Conservation (phyloP, 2,797 vertebrate genomes). For the Vespertilio murinus region DNA sequence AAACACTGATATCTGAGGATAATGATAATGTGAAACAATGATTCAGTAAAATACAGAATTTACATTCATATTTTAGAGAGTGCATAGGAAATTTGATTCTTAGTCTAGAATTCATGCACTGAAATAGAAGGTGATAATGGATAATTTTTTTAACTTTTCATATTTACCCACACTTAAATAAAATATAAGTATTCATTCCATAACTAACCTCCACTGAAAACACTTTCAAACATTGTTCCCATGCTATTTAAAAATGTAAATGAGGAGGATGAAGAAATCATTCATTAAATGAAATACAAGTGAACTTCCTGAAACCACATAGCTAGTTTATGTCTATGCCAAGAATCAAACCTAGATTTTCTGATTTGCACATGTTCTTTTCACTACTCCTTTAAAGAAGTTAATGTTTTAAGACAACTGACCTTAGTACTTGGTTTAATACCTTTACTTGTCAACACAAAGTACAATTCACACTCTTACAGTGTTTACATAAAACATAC, state of each 20-base stretch:
- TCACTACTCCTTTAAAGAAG: background rate
- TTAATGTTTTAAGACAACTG: background rate
- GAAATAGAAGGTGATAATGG: background rate
- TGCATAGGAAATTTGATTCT: background rate
- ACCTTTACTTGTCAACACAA: background rate
- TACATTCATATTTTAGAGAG: background rate
- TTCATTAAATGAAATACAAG: slow-evolving; percentile 38
- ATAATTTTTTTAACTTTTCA: background rate
- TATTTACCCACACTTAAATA: background rate
- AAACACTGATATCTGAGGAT: background rate
- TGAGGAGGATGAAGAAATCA: slow-evolving; percentile 7
- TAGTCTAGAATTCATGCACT: background rate
- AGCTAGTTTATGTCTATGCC: background rate
- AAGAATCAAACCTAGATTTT: slow-evolving; percentile 5
- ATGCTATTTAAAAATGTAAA: slow-evolving; percentile 46
- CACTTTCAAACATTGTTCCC: background rate
- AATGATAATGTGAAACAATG: background rate
- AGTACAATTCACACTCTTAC: background rate
- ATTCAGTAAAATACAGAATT: background rate
- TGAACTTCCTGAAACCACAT: background rate
- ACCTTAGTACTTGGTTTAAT: background rate
- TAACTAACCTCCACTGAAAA: background rate
- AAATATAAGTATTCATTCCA: slow-evolving; percentile 30
- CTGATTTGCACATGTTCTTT: background rate
- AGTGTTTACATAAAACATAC: background rate